Percentiles rank a stretch among this genome's conserved stretches.
Conservation (phyloP, 2,888 invertebrate species). For the Syrphus vitripennis region DNA sequence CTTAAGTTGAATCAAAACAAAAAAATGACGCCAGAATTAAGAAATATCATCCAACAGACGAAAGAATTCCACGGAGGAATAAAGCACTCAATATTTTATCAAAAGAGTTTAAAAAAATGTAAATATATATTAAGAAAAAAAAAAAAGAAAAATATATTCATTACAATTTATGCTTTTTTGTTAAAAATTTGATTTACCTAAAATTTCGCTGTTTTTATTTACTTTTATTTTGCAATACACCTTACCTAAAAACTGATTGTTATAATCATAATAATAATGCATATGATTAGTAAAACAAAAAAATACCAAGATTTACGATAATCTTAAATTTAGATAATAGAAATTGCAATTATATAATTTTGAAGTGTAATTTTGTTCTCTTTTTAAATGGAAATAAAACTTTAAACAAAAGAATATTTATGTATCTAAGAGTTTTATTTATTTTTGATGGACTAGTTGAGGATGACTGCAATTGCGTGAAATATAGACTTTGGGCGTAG, state of each 20-base stretch:
- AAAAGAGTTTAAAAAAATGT: background rate
- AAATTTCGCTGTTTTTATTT: background rate
- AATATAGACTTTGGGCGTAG: too few relatives aligned
- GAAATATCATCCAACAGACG: background rate
- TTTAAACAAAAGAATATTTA: background rate
- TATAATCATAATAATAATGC: background rate
- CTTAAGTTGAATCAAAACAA: conserved; percentile 45
- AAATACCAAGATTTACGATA: conserved; percentile 1
- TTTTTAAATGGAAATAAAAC: conserved; percentile 70
- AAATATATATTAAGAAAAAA: background rate
- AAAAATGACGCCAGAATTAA: background rate
- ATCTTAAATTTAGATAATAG: conserved; percentile 37
- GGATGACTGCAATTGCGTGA: too few relatives aligned
- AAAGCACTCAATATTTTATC: conserved; percentile 1
- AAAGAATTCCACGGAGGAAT: background rate
- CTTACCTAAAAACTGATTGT: background rate
- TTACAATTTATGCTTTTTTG: conserved; percentile 6
- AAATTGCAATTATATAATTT: conserved; percentile 50
- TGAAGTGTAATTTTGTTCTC: conserved; percentile 69
- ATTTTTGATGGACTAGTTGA: background rate
- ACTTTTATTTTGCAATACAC: conserved; percentile 29
- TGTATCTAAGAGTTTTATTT: too few relatives aligned
- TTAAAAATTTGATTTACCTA: conserved; percentile 6
- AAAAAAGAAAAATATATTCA: background rate
- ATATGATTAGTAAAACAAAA: conserved; percentile 24